A percentile compares a stretch with the other conserved stretches of the same genome.
phyloP scores from a whole-genome alignment of 2,797 vertebrate genomes.

The Carapus acus region DNA sequence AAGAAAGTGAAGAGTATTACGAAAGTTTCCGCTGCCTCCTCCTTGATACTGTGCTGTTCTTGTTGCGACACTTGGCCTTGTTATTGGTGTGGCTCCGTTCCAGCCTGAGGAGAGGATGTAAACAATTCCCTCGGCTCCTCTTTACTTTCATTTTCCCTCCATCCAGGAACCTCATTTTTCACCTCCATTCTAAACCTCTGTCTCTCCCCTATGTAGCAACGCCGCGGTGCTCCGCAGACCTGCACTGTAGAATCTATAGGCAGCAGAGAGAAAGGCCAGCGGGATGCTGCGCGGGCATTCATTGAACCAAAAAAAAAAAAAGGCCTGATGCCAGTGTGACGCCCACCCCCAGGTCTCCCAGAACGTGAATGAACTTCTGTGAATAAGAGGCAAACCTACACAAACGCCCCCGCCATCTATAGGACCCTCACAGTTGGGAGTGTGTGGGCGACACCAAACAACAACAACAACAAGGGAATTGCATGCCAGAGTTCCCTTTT shows the following conservation, averaged over 20 bases:
- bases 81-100: slow-evolving; percentile 37
- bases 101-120: slow-evolving; percentile 41
- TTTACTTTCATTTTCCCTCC: slow-evolving; percentile 43
- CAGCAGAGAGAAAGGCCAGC: slow-evolving; percentile 56
- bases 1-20: slow-evolving; percentile 40
- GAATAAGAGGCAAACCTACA: slow-evolving; percentile 75
- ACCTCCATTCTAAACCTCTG: slow-evolving; percentile 51
- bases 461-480: slow-evolving; percentile 63
- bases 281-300: slow-evolving; percentile 60
- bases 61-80: slow-evolving; percentile 41
- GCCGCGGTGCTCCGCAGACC: slow-evolving; percentile 43
- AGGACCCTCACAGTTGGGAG: slow-evolving; percentile 57
- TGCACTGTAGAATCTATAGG: slow-evolving; percentile 53
- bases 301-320: slow-evolving; percentile 62
- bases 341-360: slow-evolving; percentile 72
- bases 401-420: slow-evolving; percentile 63
- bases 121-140: slow-evolving; percentile 43
- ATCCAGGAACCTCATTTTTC: slow-evolving; percentile 59
- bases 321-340: slow-evolving; percentile 66
- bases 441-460: slow-evolving; percentile 63
- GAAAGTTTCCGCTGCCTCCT: slow-evolving; percentile 45
- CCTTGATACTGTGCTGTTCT: slow-evolving; percentile 45
- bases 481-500: slow-evolving; percentile 55
- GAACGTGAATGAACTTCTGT: slow-evolving; percentile 74
- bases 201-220: slow-evolving; percentile 47